phyloP scores from a whole-genome alignment of 1,140 invertebrate genomes.

The Drosophila kikkawai region DNA sequence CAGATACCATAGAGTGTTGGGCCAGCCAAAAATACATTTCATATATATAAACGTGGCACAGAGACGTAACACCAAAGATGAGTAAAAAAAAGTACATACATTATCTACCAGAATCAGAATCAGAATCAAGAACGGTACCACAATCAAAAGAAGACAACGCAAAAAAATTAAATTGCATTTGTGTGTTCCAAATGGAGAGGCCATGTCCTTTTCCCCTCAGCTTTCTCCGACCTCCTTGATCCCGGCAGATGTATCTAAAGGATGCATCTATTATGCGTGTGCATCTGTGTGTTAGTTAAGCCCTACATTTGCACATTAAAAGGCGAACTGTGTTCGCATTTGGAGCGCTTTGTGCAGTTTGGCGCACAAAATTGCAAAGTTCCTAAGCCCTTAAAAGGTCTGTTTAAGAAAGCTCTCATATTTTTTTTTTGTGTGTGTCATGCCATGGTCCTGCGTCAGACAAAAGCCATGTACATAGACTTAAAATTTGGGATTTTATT shows the following conservation, averaged over 20 bases:
- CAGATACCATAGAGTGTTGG: constrained; percentile 37
- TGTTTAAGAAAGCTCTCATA: constrained; percentile 41
- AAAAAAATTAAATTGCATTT: constrained; percentile 84
- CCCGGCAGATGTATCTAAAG: constrained; percentile 46
- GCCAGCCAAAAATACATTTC: constrained; percentile 83
- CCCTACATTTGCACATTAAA: constrained; percentile 81
- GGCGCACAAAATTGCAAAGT: constrained; percentile 50
- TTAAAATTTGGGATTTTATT: constrained; percentile 32
- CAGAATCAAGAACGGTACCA: constrained; percentile 33
- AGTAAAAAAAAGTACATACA: constrained; percentile 48
- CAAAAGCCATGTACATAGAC: constrained; percentile 29
- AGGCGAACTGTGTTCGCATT: constrained; percentile 74
- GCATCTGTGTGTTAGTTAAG: constrained; percentile 72
- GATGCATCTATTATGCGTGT: constrained; percentile 77
- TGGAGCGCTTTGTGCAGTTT: constrained; percentile 57
- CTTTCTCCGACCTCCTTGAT: not conserved
- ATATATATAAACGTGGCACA: constrained; percentile 49
- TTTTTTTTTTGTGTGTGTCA: constrained; percentile 10
- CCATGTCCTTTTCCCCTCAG: constrained; percentile 19
- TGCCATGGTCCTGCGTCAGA: constrained; percentile 2
- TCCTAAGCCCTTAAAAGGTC: constrained; percentile 72
- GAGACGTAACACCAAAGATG: constrained; percentile 58
- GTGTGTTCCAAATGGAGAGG: constrained; percentile 63
- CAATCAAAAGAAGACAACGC: constrained; percentile 35
- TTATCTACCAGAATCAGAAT: constrained; percentile 45